phyloP scores from a whole-genome alignment of 2,113 vertebrate species.

The Halcyon malimbica region DNA sequence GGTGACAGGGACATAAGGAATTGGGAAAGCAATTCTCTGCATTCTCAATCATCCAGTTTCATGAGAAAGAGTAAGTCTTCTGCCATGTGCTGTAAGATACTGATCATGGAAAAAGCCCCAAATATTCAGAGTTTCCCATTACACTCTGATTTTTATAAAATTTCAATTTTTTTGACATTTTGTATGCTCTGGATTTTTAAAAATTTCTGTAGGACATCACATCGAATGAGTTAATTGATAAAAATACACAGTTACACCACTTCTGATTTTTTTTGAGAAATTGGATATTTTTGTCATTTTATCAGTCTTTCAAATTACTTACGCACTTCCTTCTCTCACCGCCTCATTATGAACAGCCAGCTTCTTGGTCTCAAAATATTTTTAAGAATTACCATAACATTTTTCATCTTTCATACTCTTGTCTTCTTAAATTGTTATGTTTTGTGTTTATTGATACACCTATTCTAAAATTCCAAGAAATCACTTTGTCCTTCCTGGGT shows the following conservation, averaged over 20 bases:
- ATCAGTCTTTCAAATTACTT: neutral
- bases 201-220: neutral
- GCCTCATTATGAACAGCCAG: neutral
- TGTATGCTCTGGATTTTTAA: accelerated
- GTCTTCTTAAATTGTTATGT: neutral
- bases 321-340: neutral
- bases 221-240: neutral
- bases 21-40: neutral
- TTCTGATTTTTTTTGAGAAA: neutral
- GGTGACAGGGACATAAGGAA: neutral
- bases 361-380: neutral
- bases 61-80: neutral
- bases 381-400: neutral
- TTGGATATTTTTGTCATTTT: neutral
- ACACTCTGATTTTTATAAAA: neutral
- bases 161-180: neutral
- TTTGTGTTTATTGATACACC: neutral
- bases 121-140: neutral
- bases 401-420: neutral
- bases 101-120: neutral
- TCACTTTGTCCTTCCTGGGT: neutral
- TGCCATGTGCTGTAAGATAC: neutral
- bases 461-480: neutral
- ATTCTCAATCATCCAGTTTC: neutral
- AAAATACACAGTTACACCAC: neutral